A percentile compares a stretch with the other conserved stretches of the same genome.
phyloP scores from a whole-genome alignment of 2,888 invertebrate genomes.

The Pogonocherus hispidulus region DNA sequence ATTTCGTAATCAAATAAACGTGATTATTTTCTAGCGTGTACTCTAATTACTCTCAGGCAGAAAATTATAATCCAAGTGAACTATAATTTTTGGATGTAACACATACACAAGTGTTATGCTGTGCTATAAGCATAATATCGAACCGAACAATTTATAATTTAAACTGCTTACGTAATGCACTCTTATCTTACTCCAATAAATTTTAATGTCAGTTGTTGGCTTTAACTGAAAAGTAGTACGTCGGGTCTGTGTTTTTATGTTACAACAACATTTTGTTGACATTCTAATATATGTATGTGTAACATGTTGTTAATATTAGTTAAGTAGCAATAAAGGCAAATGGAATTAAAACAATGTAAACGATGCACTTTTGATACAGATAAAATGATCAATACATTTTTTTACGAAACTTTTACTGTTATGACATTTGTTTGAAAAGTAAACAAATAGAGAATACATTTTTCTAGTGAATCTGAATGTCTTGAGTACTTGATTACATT shows the following conservation, averaged over 20 bases:
- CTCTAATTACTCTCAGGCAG: not conserved
- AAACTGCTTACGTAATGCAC: constrained; percentile 8
- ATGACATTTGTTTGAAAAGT: no score
- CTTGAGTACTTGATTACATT: no score
- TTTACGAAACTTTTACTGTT: no score
- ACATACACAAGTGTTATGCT: not conserved
- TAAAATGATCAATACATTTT: no score
- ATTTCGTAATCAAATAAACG: constrained; percentile 1
- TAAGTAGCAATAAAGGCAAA: not conserved
- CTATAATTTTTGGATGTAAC: constrained; percentile 8
- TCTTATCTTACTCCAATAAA: constrained; percentile 12
- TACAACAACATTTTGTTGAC: not conserved
- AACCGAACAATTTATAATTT: not conserved
- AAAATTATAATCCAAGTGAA: not conserved
- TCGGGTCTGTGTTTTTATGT: not conserved
- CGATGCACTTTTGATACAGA: no score
- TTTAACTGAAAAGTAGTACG: constrained; percentile 9
- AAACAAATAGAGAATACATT: no score
- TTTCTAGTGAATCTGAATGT: no score
- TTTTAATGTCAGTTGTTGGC: constrained; percentile 13
- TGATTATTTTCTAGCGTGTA: not conserved
- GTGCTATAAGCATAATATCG: not conserved
- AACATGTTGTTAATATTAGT: not conserved
- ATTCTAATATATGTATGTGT: constrained; percentile 4
- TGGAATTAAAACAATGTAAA: not conserved